Conservation (phyloP, 2,113 vertebrate species). For the Corythornis cristatus region DNA sequence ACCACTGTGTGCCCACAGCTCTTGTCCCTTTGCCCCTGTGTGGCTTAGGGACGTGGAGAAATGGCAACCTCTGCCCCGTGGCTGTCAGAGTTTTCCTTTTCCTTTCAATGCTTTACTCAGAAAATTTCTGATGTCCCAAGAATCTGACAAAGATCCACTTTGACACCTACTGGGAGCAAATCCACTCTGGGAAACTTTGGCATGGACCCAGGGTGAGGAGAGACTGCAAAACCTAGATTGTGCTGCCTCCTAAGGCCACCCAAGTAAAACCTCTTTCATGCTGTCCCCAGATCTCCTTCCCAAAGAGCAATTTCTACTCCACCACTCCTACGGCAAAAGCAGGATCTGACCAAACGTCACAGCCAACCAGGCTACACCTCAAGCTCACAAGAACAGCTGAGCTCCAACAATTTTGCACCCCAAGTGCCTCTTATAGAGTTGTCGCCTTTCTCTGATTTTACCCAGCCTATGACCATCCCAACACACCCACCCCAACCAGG, state of each 20-base stretch:
- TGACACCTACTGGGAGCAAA: not conserved
- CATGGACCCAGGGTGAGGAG: not conserved
- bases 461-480: not conserved
- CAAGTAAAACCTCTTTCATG: not conserved
- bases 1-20: not conserved
- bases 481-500: accelerated
- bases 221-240: not conserved
- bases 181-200: not conserved
- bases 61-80: not conserved
- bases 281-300: not conserved
- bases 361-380: not conserved
- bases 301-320: not conserved
- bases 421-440: not conserved
- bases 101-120: not conserved
- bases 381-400: not conserved
- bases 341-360: not conserved
- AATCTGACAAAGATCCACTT: not conserved
- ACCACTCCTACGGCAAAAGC: not conserved
- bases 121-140: not conserved
- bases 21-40: not conserved
- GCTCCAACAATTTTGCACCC: not conserved
- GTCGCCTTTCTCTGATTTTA: accelerated
- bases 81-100: not conserved
- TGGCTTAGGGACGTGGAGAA: not conserved
- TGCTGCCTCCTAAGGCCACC: not conserved